These are phyloP conservation scores for Osedax fenrisi DNA, from an alignment of 2,888 invertebrate species.

Conservation along the genomic window DNA sequence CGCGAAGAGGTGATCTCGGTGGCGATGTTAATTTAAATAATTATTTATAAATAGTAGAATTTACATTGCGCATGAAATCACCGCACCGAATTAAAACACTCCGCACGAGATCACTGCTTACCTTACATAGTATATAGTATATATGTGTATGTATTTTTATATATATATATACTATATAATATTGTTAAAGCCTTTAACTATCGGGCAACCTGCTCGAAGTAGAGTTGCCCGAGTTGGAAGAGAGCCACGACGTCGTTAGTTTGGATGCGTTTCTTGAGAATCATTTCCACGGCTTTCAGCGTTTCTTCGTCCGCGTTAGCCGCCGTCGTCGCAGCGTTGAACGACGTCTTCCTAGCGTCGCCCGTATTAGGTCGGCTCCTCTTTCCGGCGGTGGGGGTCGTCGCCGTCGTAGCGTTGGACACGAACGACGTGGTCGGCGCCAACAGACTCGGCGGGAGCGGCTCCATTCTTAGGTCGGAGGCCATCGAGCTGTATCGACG, in stretches of 20 bases:
- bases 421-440: not conserved
- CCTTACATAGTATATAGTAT: too few species aligned
- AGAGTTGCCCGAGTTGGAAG: slow-evolving; percentile 48
- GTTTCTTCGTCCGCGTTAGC: slow-evolving; percentile 41
- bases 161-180: too few species aligned
- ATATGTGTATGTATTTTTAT: too few species aligned
- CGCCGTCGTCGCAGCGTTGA: not conserved
- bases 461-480: not conserved
- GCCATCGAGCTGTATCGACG: too few species aligned
- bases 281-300: slow-evolving; percentile 44
- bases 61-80: too few species aligned
- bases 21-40: too few species aligned
- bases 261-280: slow-evolving; percentile 44
- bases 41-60: too few species aligned
- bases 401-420: not conserved
- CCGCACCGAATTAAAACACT: too few species aligned
- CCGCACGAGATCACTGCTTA: too few species aligned
- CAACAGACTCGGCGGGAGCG: not conserved
- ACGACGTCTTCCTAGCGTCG: not conserved
- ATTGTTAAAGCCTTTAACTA: too few species aligned
- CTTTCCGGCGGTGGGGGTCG: not conserved
- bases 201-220: slow-evolving; percentile 49
- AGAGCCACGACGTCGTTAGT: slow-evolving; percentile 43
- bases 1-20: too few species aligned
- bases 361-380: not conserved